Evolutionary conservation across 2,888 invertebrate genomes (phyloP).

Genomic region (Limnephilus lunatus): DNA sequence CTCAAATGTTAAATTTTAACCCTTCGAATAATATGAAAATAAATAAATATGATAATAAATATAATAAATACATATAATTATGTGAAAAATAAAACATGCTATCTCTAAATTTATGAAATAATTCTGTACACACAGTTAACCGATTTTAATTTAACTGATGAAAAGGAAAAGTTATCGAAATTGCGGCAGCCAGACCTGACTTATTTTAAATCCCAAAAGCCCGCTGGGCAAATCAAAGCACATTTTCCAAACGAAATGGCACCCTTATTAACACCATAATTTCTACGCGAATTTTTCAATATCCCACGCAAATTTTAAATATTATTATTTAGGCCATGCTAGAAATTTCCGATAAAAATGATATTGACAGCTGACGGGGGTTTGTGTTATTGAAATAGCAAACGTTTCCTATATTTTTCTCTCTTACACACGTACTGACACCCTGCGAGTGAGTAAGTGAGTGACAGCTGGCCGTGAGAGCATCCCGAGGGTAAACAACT

Average conservation of each 20-base stretch:
- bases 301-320: conserved; percentile 39
- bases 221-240: conserved; percentile 2
- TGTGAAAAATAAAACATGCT: background rate
- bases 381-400: conserved; percentile 48
- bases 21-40: too few relatives aligned
- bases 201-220: background rate
- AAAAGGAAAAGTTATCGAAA: background rate
- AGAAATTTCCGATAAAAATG: conserved; percentile 59
- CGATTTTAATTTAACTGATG: background rate
- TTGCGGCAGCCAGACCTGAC: background rate
- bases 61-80: too few relatives aligned
- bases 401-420: conserved; percentile 43
- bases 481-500: conserved; percentile 50
- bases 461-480: conserved; percentile 47
- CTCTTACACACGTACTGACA: conserved; percentile 42
- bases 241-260: background rate
- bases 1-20: too few relatives aligned
- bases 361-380: conserved; percentile 60
- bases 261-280: conserved; percentile 16
- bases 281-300: conserved; percentile 2
- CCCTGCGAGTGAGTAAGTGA: conserved; percentile 38
- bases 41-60: too few relatives aligned
- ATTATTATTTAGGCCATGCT: conserved; percentile 53
- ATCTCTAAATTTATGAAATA: background rate
- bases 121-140: background rate